Conservation (phyloP, 2,888 invertebrate species). For the Odontothrips loti region DNA sequence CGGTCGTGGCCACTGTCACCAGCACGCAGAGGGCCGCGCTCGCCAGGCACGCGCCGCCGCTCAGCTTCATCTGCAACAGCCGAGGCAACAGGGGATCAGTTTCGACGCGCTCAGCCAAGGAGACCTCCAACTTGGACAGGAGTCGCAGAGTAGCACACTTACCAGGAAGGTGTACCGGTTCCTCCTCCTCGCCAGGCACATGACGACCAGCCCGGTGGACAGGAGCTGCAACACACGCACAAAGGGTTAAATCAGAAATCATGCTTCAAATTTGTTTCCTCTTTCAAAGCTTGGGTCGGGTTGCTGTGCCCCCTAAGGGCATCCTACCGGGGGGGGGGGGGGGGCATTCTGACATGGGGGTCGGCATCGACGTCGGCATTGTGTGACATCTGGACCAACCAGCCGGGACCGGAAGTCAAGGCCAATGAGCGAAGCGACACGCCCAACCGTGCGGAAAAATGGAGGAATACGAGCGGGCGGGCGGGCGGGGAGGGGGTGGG, state of each 20-base stretch:
- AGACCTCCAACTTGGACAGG: too few species aligned
- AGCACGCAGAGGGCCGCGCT: conserved; percentile 83
- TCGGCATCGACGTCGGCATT: too few species aligned
- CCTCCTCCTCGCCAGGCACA: conserved; percentile 75
- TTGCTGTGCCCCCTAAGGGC: too few species aligned
- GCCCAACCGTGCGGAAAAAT: neutral
- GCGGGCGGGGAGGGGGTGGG: neutral
- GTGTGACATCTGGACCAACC: neutral
- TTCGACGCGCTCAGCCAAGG: too few species aligned
- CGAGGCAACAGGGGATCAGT: conserved; percentile 13
- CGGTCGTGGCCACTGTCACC: conserved; percentile 85
- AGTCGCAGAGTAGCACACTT: too few species aligned
- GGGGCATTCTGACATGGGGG: too few species aligned
- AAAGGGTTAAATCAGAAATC: neutral
- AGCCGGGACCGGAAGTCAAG: neutral
- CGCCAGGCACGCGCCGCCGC: conserved; percentile 80
- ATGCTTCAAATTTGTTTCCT: too few species aligned
- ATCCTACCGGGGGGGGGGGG: too few species aligned
- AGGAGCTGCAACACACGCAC: conserved; percentile 59
- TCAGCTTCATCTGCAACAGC: conserved; percentile 72
- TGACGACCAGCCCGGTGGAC: conserved; percentile 78
- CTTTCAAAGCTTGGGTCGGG: too few species aligned
- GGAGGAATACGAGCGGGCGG: neutral
- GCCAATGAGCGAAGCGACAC: neutral
- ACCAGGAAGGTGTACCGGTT: conserved; percentile 87